phyloP scores from a whole-genome alignment of 2,113 vertebrate species.

The Ophthalmolycus amberensis region DNA sequence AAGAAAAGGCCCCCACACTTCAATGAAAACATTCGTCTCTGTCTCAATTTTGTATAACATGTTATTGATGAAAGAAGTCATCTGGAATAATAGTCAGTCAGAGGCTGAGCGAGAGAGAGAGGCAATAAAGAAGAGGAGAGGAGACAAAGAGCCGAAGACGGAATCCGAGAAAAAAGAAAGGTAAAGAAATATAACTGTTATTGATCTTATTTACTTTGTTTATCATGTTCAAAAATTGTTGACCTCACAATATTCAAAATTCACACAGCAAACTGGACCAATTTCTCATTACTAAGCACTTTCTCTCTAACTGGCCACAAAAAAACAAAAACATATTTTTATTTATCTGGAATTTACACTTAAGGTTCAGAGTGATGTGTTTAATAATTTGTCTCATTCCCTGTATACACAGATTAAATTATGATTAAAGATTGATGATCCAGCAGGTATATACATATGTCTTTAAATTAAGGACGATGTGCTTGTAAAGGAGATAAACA shows the following conservation, averaged over 20 bases:
- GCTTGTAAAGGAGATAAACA: not conserved
- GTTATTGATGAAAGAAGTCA: slow-evolving; percentile 67
- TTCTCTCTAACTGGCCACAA: slow-evolving; percentile 11
- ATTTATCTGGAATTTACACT: slow-evolving; percentile 19
- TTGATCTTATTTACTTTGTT: slow-evolving; percentile 36
- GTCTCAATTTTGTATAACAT: slow-evolving; percentile 49
- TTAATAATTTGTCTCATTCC: slow-evolving; percentile 47
- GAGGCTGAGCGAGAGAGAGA: not conserved
- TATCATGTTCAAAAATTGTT: not conserved
- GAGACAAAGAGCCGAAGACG: slow-evolving; percentile 30
- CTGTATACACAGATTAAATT: slow-evolving; percentile 20
- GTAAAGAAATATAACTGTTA: slow-evolving; percentile 24
- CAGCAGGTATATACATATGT: not conserved
- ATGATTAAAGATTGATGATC: slow-evolving; percentile 32
- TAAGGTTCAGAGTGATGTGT: slow-evolving; percentile 13
- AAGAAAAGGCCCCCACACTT: slow-evolving; percentile 29
- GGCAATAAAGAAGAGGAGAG: slow-evolving; percentile 6
- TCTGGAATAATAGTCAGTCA: slow-evolving; percentile 63
- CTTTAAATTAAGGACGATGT: slow-evolving; percentile 1
- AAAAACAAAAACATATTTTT: slow-evolving; percentile 19
- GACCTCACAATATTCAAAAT: slow-evolving; percentile 18
- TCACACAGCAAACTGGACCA: slow-evolving; percentile 19
- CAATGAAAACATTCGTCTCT: slow-evolving; percentile 43
- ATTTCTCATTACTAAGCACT: not conserved
- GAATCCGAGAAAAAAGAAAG: slow-evolving; percentile 24